Evolutionary conservation across 2,797 vertebrate species (phyloP).

Genomic region (Sphenopsis melanotis): DNA sequence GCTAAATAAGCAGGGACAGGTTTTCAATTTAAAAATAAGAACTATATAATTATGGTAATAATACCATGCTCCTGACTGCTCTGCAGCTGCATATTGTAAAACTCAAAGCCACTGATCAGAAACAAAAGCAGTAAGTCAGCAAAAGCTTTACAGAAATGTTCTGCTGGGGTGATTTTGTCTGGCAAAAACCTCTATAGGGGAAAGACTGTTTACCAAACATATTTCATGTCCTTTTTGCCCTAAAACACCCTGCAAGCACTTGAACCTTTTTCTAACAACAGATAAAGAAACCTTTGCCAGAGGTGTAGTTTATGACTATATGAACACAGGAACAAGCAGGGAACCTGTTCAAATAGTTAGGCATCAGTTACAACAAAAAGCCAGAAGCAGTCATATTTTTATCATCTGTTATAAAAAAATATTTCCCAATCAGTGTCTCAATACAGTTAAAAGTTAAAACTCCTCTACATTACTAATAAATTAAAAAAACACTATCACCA

Average conservation of each 20-base stretch:
- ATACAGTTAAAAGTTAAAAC: slow-evolving; percentile 43
- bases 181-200: neutral
- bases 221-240: neutral
- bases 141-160: slow-evolving; percentile 22
- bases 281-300: neutral
- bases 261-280: neutral
- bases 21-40: slow-evolving; percentile 45
- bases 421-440: slow-evolving; percentile 39
- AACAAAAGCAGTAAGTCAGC: slow-evolving; percentile 34
- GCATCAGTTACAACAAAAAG: slow-evolving; percentile 22
- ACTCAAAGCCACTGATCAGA: slow-evolving; percentile 3
- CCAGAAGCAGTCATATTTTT: neutral
- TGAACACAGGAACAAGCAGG: neutral
- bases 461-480: slow-evolving; percentile 47
- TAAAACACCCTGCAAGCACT: neutral
- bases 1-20: slow-evolving; percentile 17
- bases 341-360: slow-evolving; percentile 3
- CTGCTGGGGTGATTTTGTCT: neutral
- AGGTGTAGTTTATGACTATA: neutral
- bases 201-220: neutral
- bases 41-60: neutral
- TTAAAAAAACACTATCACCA: neutral
- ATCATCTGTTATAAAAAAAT: slow-evolving; percentile 56
- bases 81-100: slow-evolving; percentile 17
- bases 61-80: slow-evolving; percentile 22